phyloP scores from a whole-genome alignment of 2,797 vertebrate genomes.

The Champsocephalus esox region DNA sequence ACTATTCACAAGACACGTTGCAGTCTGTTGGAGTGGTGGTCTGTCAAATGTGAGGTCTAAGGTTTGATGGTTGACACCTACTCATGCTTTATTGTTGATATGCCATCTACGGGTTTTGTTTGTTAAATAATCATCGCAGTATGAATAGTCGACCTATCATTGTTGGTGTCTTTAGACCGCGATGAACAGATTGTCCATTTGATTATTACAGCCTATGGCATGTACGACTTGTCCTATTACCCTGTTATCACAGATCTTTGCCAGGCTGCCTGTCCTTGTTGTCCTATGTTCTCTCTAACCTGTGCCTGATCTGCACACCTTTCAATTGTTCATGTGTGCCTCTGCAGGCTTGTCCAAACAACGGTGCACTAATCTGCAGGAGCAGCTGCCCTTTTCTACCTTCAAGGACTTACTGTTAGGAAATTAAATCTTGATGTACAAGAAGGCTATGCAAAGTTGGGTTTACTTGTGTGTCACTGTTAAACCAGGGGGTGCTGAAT shows the following conservation, averaged over 20 bases:
- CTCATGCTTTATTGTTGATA: slow-evolving; percentile 27
- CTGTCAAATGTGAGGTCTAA: slow-evolving; percentile 6
- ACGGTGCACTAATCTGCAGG: slow-evolving; percentile 5
- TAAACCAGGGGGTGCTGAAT: slow-evolving; percentile 49
- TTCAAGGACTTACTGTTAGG: slow-evolving; percentile 38
- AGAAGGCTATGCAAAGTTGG: slow-evolving; percentile 37
- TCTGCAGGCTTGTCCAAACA: slow-evolving; percentile 28
- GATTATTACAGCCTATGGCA: slow-evolving; percentile 32
- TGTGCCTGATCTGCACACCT: slow-evolving; percentile 24
- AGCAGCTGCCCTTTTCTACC: slow-evolving; percentile 28
- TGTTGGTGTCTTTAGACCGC: slow-evolving; percentile 23
- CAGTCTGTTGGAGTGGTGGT: not conserved
- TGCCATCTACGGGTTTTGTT: slow-evolving; percentile 12
- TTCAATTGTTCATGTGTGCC: slow-evolving; percentile 23
- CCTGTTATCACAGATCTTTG: slow-evolving; percentile 22
- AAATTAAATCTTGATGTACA: slow-evolving; percentile 17
- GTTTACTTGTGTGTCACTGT: slow-evolving; percentile 37
- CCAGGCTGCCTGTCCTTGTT: not conserved
- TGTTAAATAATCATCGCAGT: slow-evolving; percentile 48
- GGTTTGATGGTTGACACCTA: slow-evolving; percentile 30
- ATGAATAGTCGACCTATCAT: slow-evolving; percentile 24
- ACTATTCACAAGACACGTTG: not conserved
- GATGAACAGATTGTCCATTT: slow-evolving; percentile 31
- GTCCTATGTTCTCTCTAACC: slow-evolving; percentile 12
- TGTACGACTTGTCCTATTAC: slow-evolving; percentile 42